phyloP scores from a whole-genome alignment of 64 coral and sea anemone species.

The Stichodactyla mertensii region DNA sequence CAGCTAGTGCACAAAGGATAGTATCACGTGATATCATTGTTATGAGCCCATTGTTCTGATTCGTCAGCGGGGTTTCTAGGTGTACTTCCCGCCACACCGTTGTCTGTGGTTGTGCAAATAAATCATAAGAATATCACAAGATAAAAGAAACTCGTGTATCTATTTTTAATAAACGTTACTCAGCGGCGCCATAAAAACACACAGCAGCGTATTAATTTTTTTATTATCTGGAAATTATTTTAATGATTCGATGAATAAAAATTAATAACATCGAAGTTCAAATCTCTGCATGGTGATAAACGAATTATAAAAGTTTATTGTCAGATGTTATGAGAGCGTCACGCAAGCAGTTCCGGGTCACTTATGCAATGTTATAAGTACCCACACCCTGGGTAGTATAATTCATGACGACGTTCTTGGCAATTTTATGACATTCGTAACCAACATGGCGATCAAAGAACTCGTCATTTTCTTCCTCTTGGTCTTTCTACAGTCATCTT shows the following conservation, averaged over 20 bases:
- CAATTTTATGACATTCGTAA: not conserved
- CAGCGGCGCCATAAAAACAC: too few relatives aligned
- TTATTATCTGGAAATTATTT: too few relatives aligned
- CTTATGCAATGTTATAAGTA: not conserved
- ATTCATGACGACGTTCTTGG: not conserved
- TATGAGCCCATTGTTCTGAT: not conserved
- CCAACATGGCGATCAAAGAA: not conserved
- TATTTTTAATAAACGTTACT: too few relatives aligned
- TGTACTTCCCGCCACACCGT: not conserved
- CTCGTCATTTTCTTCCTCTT: not conserved
- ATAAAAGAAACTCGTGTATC: too few relatives aligned
- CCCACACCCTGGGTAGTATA: not conserved
- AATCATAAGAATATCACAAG: too few relatives aligned
- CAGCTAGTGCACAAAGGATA: not conserved
- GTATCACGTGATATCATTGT: not conserved
- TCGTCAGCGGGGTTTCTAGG: not conserved
- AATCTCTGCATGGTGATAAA: not conserved
- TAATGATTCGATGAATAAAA: not conserved
- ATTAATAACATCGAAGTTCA: not conserved
- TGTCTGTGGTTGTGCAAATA: too few relatives aligned
- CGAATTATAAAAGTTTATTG: not conserved
- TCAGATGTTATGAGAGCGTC: not conserved
- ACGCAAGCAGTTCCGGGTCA: slow-evolving; percentile 6
- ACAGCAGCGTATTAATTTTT: too few relatives aligned
- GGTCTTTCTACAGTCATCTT: not conserved